Evolutionary conservation across 2,888 invertebrate species (phyloP).

Genomic region (Ormia ochracea): DNA sequence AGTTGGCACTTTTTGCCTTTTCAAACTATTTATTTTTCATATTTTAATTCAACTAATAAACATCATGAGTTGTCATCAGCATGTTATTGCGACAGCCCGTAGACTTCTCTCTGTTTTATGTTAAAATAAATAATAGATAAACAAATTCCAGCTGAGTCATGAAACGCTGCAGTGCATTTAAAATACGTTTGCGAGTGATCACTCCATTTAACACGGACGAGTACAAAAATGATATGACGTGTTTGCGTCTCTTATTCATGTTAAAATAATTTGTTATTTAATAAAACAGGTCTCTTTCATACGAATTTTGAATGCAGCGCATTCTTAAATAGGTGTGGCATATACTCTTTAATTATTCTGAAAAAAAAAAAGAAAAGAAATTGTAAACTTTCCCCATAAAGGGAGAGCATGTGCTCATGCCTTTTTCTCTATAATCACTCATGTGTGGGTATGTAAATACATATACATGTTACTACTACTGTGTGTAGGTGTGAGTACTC

Average conservation of each 20-base stretch:
- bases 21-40: not conserved
- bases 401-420: no score
- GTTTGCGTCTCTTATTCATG: conserved; percentile 49
- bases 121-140: not conserved
- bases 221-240: conserved; percentile 43
- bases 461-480: not conserved
- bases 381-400: no score
- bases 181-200: conserved; percentile 35
- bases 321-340: no score
- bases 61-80: conserved; percentile 25
- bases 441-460: not conserved
- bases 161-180: conserved; percentile 57
- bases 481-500: no score
- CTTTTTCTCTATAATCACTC: no score
- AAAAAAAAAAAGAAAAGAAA: no score
- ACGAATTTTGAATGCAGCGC: no score
- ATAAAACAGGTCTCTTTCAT: no score
- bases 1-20: not conserved
- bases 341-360: no score
- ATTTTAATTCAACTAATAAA: not conserved
- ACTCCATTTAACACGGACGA: conserved; percentile 19
- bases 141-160: conserved; percentile 49
- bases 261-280: conserved; percentile 9
- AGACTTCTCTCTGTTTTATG: not conserved
- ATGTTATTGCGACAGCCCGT: conserved; percentile 1